Percentiles rank a stretch among this genome's conserved stretches.
These are phyloP conservation scores for Synanthedon formicaeformis DNA, from an alignment of 2,888 invertebrate species.

Conservation along the genomic window DNA sequence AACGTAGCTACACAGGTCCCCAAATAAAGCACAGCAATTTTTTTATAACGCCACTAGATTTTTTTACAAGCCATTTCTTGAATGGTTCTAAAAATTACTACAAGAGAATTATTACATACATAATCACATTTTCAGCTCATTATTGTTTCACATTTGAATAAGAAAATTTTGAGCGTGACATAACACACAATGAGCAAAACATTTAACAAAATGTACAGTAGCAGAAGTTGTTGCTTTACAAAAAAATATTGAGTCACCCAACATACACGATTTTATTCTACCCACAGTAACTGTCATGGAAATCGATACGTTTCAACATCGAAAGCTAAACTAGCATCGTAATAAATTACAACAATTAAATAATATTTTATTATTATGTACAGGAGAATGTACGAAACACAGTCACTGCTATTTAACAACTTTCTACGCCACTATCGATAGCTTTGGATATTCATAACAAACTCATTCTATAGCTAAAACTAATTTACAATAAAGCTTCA, in stretches of 20 bases:
- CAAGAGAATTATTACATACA: no score
- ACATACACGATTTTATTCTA: slow-evolving; percentile 8
- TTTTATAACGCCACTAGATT: no score
- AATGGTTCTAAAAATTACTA: no score
- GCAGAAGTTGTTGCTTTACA: background rate
- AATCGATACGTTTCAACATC: slow-evolving; percentile 34
- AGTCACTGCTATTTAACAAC: slow-evolving; percentile 40
- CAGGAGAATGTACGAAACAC: slow-evolving; percentile 38
- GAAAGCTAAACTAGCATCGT: slow-evolving; percentile 48
- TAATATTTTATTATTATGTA: slow-evolving; percentile 40
- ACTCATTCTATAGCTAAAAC: slow-evolving; percentile 50
- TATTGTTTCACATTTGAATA: no score
- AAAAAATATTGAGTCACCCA: background rate
- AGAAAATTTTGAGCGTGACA: no score
- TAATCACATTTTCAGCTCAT: no score
- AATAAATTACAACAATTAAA: slow-evolving; percentile 63
- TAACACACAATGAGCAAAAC: no score
- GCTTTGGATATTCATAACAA: slow-evolving; percentile 62
- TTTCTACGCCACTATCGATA: slow-evolving; percentile 50
- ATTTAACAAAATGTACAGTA: background rate
- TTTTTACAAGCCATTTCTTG: no score
- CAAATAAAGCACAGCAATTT: no score
- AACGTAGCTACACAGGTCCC: no score
- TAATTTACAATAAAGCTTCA: slow-evolving; percentile 67
- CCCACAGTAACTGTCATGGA: slow-evolving; percentile 52